Base-by-base conservation (phyloP, 35 echinoderm and acorn worm species). In the Apostichopus parvimensis region DNA sequence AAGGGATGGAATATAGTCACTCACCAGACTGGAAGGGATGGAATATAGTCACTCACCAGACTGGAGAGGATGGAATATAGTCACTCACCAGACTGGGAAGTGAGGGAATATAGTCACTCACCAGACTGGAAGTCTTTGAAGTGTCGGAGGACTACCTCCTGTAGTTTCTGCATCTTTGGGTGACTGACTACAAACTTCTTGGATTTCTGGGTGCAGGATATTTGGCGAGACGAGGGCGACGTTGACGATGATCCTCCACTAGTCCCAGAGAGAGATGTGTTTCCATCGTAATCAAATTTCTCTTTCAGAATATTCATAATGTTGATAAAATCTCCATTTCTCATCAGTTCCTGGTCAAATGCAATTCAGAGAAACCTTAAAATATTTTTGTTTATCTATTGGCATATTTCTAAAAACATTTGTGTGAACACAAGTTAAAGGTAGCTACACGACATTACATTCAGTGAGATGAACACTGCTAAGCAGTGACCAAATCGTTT, bases 131-230 rank as follows among this genome's bases (percentile, higher is more conserved):
- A 95, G 25, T 95, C 92, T 45, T 92, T 89, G 75, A 98, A 98
- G 57, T 98, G 96, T 65, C 83, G 70, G 15, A 95, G 66, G 28
- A 98, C 96, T 90, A 98, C 79, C 70, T 98, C 96, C 76, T 94
- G 79, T 1, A 98, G 91, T 55, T 95, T 98, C 22, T 87, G 83
- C 93, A 98, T 92, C 93, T 98, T 95, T 1, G 94, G 94, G 34
- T 95, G 94, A 56, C 94, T 98, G 6, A 83, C 75, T 18, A 94
- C 92, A 94, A 94, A 98, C 60, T 91, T 91, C 72, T 92, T 88
- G 20, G 60, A 55, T 54, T 87, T 88, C 53, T 88, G 86, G 18
- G 86, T 88, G 62, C 86, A 66, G 20, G 61, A 68, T 21, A 68
- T 54, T 23, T 4, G 59, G 20, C 55, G 57, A 17, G 78, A 54